phyloP scores from a whole-genome alignment of 1,140 invertebrate species.

The Nephila pilipes region DNA sequence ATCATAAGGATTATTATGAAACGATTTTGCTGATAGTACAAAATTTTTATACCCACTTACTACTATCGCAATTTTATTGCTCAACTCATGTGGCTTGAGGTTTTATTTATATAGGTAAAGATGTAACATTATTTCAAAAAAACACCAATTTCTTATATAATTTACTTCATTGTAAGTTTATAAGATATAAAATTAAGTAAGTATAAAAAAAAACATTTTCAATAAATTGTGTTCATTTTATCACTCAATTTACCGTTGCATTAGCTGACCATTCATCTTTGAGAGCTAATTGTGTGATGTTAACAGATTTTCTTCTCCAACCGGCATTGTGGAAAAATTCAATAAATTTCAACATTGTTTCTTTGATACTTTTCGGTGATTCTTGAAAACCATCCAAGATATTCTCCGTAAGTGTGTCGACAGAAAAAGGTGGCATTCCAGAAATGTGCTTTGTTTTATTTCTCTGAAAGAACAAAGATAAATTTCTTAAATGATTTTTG shows the following conservation, averaged over 20 bases:
- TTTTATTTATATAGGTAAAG: too few species aligned
- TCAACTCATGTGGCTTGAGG: too few species aligned
- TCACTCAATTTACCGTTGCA: not conserved
- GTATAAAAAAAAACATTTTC: too few species aligned
- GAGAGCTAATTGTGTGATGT: not conserved
- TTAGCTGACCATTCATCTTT: not conserved
- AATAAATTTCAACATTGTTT: not conserved
- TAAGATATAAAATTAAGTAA: too few species aligned
- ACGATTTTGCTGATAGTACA: too few species aligned
- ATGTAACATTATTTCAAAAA: too few species aligned
- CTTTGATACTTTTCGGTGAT: not conserved
- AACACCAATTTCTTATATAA: too few species aligned
- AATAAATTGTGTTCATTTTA: too few species aligned
- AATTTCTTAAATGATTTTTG: not conserved
- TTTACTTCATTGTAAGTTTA: too few species aligned
- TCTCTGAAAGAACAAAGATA: not conserved
- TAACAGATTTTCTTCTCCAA: conserved; percentile 24
- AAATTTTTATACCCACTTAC: too few species aligned
- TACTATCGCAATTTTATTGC: too few species aligned
- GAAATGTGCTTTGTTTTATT: not conserved
- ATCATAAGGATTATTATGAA: too few species aligned
- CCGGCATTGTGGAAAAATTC: not conserved
- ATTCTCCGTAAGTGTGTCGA: not conserved
- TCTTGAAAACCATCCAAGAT: not conserved
- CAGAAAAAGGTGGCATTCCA: not conserved